Base-by-base conservation (phyloP, 2,888 invertebrate genomes). In the Cryptosula pallasiana region DNA sequence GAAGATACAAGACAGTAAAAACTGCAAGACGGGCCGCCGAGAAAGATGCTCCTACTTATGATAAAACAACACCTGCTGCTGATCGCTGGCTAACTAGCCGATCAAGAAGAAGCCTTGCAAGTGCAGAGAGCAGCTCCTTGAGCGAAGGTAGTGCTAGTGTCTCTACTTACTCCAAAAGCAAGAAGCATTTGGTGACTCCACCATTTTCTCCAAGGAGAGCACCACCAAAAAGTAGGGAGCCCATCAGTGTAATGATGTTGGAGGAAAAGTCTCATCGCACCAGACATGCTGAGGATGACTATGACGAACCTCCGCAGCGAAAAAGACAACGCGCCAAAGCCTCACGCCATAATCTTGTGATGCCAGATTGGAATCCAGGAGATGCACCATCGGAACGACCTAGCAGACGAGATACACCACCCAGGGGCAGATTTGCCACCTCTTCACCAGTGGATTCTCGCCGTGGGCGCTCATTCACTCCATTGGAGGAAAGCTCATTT, bases 291-390 rank as follows among this genome's bases (percentile, higher is more conserved):
- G 13, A 2, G 29, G 63, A 63, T 9, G 32, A 25, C 9, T 16
- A 32, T 29, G 63, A 63, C 9, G 3, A 20, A 29, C 29, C 5
- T 13, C 63, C 63, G 32, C 25, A 13, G 32, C 9, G 20, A 5
- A 27, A n/a, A 25, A 13, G 57, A 23, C 20, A 32, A 63, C 20
- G 63, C 2, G 25, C 34, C 9, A 63, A 32, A n/a, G 63, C 29
- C 2, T 63, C 63, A 25, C 29, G 63, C 3, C 63, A 63, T 32
- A 63, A 63, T n/a, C 32, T 63, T 32, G 32, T 34, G 5, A 63
- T 63, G 63, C 63, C 63, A 29, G 29, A 63, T 5, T 63, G 63
- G 63, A 63, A 63, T 63, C 63, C 63, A 2, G 63, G 63, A 9
- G 63, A 63, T 13, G 29, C 63, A 16, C 2, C 63, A 9, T 13